Percentiles rank a stretch among this genome's conserved stretches.
Evolutionary conservation across 2,113 vertebrate genomes (phyloP).

Genomic region (Phaethornis superciliosus): DNA sequence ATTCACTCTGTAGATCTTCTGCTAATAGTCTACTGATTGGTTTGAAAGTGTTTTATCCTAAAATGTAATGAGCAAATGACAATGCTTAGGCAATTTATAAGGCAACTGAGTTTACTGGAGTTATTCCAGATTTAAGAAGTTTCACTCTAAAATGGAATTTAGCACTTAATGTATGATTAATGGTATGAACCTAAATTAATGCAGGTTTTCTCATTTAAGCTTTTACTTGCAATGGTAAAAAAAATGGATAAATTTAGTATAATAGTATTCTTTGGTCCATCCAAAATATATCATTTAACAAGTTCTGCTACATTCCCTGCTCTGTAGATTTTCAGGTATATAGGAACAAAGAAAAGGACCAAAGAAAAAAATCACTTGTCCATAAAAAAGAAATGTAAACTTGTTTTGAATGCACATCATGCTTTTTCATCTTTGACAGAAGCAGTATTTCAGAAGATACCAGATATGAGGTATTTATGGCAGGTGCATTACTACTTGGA

Average conservation of each 20-base stretch:
- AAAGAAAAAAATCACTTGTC: constrained; percentile 47
- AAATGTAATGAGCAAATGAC: constrained; percentile 14
- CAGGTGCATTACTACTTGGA: constrained; percentile 77
- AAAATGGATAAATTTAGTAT: background rate
- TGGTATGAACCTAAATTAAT: background rate
- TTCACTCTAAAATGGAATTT: constrained; percentile 23
- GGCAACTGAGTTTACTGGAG: background rate
- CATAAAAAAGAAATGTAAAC: constrained; percentile 55
- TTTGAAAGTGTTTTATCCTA: constrained; percentile 11
- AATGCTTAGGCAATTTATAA: constrained; percentile 27
- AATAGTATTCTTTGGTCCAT: background rate
- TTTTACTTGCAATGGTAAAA: constrained; percentile 28
- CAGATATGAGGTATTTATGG: constrained; percentile 75
- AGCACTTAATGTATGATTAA: background rate
- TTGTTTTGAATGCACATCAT: constrained; percentile 70
- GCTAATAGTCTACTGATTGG: background rate
- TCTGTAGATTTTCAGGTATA: constrained; percentile 7
- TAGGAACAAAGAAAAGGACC: constrained; percentile 31
- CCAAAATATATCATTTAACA: background rate
- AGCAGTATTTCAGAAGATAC: constrained; percentile 76
- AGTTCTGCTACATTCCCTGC: background rate
- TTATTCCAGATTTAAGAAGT: background rate
- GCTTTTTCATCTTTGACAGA: constrained; percentile 71
- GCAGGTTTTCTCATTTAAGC: background rate
- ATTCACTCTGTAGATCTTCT: constrained; percentile 6